Base-by-base conservation (phyloP, 2,888 invertebrate species). In the Neoaliturus tenellus region DNA sequence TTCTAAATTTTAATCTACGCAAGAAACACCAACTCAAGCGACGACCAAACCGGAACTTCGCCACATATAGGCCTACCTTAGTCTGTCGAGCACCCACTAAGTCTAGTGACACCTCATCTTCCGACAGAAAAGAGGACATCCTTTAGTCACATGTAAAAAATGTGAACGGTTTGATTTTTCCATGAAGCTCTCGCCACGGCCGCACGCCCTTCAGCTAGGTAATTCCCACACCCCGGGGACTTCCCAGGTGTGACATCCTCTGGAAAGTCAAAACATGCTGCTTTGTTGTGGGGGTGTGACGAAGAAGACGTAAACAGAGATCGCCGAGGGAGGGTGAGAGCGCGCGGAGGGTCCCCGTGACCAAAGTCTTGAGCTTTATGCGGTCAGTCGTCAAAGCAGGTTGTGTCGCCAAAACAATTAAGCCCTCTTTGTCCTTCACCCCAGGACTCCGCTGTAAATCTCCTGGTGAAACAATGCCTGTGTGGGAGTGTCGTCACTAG, bases 371-470 rank as follows among this genome's bases (percentile, higher is more conserved):
- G 5, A 39, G 71, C 71, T 39, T 71, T 71, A 39, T 71, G 71
- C 17, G 71, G 71, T 71, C 71, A 71, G 39, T 33, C 71, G 41
- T 39, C 39, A 71, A 71, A 71, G 71, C 4, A 23, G 25, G 71
- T 35, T 17, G 41, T 39, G 71, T 71, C 71, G 71, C 71, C 71
- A 71, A 71, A n/a, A 71, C 71, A 71, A 71, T 71, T 71, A 71
- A 67, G 6, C 67, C 8, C 23, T 14, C 25, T 39, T 71, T n/a
- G 35, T 35, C 71, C 8, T 17, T 0, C 71, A 14, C 28, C 71
- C 71, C 35, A 2, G 25, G 41, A 1, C 20, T 0, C 12, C 35
- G 71, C 39, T 71, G 71, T 71, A 71, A 71, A 71, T 71, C 71
- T 23, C 12, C 25, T 1, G 25, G 31, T 33, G 41, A 71, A 71